Evolutionary conservation across 92 coral and sea anemone genomes (phyloP).

Genomic region (Zoanthus gigantus): DNA sequence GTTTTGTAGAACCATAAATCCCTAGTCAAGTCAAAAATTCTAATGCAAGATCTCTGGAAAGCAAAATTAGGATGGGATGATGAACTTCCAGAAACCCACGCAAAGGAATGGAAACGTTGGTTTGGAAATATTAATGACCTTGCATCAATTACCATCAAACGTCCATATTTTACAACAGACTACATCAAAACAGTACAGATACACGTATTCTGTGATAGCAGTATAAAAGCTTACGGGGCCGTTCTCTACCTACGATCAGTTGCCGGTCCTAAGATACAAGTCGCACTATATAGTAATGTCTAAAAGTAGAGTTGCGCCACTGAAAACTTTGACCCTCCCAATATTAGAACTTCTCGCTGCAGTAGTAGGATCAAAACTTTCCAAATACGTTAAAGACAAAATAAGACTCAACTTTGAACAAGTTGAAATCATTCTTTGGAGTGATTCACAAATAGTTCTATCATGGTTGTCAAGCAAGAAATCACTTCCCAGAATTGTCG

Average conservation of each 20-base stretch:
- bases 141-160: conserved; percentile 13
- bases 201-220: conserved; percentile 42
- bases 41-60: conserved; percentile 26
- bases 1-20: conserved; percentile 11
- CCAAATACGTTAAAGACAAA: conserved; percentile 4
- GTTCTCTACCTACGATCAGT: conserved; percentile 14
- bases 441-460: not conserved
- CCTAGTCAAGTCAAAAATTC: conserved; percentile 10
- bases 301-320: conserved; percentile 21
- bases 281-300: conserved; percentile 4
- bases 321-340: conserved; percentile 19
- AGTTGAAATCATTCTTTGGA: conserved; percentile 12
- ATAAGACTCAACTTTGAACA: not conserved
- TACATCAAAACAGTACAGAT: conserved; percentile 27
- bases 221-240: not conserved
- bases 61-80: conserved; percentile 21
- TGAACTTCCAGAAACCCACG: conserved; percentile 21
- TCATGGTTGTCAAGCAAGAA: not conserved
- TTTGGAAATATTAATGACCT: conserved; percentile 9
- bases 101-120: conserved; percentile 11
- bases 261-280: conserved; percentile 25
- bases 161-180: conserved; percentile 23
- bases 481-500: not conserved
- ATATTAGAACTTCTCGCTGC: conserved; percentile 3
- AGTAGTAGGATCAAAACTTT: conserved; percentile 24